Percentiles rank a stretch among this genome's conserved stretches.
Evolutionary conservation across 2,797 vertebrate species (phyloP).

Genomic region (Tachyglossus aculeatus): DNA sequence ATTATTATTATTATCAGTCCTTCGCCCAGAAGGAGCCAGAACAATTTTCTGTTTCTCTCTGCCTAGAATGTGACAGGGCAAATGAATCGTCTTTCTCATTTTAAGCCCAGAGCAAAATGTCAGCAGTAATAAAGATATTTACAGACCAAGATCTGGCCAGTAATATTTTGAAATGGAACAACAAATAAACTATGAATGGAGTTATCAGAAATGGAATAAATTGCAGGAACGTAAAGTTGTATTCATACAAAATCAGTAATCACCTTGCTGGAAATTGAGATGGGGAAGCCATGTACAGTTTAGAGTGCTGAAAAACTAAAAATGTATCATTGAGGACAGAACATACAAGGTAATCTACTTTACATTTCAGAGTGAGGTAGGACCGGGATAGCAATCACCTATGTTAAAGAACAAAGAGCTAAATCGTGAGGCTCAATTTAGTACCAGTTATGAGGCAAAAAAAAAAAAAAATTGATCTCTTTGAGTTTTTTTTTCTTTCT

Average conservation of each 20-base stretch:
- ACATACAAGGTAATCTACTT: background rate
- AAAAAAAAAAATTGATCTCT: too few relatives aligned
- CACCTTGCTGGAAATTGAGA: slow-evolving; percentile 2
- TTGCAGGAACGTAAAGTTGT: slow-evolving; percentile 14
- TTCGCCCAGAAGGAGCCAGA: slow-evolving; percentile 53
- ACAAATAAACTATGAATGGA: slow-evolving; percentile 19
- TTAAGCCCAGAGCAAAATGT: slow-evolving; percentile 37
- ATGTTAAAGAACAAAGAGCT: background rate
- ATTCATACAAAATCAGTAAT: slow-evolving; percentile 8
- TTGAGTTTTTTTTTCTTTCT: too few relatives aligned
- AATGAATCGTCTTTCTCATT: slow-evolving; percentile 51
- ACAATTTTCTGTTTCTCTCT: slow-evolving; percentile 6
- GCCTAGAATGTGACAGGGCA: slow-evolving; percentile 59
- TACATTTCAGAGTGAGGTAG: slow-evolving; percentile 6
- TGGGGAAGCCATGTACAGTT: background rate
- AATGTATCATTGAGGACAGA: background rate
- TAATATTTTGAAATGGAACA: slow-evolving; percentile 38
- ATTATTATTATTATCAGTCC: too few relatives aligned
- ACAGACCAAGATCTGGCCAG: slow-evolving; percentile 23
- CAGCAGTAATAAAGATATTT: slow-evolving; percentile 30
- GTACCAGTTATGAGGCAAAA: background rate
- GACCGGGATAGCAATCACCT: background rate
- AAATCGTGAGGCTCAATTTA: background rate
- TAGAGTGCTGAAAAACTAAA: background rate
- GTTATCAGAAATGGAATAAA: background rate